phyloP scores from a whole-genome alignment of 1,140 invertebrate genomes.

The Atta colombica region DNA sequence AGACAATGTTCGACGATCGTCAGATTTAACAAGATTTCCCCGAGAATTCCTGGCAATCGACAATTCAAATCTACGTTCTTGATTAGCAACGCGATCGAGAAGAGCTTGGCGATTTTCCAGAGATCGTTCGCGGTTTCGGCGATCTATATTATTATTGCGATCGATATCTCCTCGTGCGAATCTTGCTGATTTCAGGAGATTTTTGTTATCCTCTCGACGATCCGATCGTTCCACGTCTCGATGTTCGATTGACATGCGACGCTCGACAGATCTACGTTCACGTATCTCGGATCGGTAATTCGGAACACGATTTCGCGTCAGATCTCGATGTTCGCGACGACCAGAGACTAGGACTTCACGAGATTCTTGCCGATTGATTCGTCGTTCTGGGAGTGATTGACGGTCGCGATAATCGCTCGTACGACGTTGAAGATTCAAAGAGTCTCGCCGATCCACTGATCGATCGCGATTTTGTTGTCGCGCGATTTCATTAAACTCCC shows the following conservation, averaged over 20 bases:
- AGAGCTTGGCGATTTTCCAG: slow-evolving; percentile 26
- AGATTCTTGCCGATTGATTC: slow-evolving; percentile 20
- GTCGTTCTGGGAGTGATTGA: slow-evolving; percentile 18
- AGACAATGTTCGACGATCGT: slow-evolving; percentile 1
- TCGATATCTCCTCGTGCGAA: not conserved
- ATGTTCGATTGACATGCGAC: not conserved
- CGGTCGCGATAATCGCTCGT: slow-evolving; percentile 9
- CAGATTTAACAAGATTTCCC: not conserved
- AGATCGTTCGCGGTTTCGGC: slow-evolving; percentile 1
- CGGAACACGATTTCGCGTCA: slow-evolving; percentile 6
- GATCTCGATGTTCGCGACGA: slow-evolving; percentile 24
- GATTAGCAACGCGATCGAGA: slow-evolving; percentile 12
- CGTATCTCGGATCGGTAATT: slow-evolving; percentile 28
- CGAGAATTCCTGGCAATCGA: slow-evolving; percentile 3
- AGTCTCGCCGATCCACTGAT: not conserved
- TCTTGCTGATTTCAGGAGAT: not conserved
- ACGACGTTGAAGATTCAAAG: slow-evolving; percentile 15
- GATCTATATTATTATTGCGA: slow-evolving; percentile 52
- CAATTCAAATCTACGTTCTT: slow-evolving; percentile 12
- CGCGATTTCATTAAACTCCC: not conserved
- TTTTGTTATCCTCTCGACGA: slow-evolving; percentile 27
- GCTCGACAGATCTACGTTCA: slow-evolving; percentile 39
- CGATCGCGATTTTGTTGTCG: slow-evolving; percentile 13
- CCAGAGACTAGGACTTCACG: not conserved
- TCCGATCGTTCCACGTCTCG: slow-evolving; percentile 24